These are phyloP conservation scores for Alexandromys fortis DNA, from an alignment of 2,113 vertebrate genomes.

Conservation along the genomic window DNA sequence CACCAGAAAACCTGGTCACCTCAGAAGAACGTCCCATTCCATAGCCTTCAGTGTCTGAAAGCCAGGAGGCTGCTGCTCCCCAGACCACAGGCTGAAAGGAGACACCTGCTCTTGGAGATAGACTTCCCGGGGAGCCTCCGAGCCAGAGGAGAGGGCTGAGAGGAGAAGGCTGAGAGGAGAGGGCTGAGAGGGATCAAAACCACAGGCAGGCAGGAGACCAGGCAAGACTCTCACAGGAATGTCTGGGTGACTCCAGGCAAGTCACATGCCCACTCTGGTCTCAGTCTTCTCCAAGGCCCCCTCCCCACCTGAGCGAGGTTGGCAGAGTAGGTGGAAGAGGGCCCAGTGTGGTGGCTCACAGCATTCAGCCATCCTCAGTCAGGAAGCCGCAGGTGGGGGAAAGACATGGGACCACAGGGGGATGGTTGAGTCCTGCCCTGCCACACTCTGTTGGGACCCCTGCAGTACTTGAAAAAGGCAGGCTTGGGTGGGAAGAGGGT, in stretches of 20 bases:
- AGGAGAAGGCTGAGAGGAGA: neutral
- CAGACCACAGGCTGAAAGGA: neutral
- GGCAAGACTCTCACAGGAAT: neutral
- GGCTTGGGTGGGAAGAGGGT: neutral
- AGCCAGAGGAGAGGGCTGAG: neutral
- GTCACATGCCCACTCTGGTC: neutral
- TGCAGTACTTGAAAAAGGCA: neutral
- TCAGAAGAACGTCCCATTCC: neutral
- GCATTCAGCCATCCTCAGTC: neutral
- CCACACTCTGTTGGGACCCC: neutral
- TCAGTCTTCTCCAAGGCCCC: neutral
- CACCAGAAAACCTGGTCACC: neutral
- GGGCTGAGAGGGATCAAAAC: neutral
- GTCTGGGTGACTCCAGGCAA: neutral
- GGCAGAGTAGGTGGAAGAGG: neutral
- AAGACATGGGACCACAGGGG: neutral
- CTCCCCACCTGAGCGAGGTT: neutral
- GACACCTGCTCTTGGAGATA: neutral
- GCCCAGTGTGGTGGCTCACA: neutral
- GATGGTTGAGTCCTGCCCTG: neutral
- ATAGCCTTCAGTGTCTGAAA: neutral
- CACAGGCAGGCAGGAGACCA: neutral
- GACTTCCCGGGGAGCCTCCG: neutral
- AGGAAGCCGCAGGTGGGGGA: neutral
- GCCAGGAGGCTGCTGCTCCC: neutral